A percentile compares a stretch with the other conserved stretches of the same genome.
These are phyloP conservation scores for Halichondria panicea DNA, from an alignment of 37 sponge, comb jelly and placozoan species.

Conservation along the genomic window DNA sequence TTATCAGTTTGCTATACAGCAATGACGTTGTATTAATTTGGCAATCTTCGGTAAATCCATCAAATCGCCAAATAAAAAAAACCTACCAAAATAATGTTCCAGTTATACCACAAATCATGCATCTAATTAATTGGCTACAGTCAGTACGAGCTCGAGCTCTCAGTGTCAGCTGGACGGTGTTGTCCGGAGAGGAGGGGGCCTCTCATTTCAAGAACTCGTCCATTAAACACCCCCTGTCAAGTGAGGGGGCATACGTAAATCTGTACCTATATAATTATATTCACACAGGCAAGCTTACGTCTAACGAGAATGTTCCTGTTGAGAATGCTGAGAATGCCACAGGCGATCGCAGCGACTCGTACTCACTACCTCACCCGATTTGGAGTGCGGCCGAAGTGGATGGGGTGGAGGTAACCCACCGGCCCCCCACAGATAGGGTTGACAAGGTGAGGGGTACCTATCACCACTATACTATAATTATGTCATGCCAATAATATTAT, in stretches of 20 bases:
- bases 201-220: conserved; percentile 67
- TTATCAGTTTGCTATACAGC: too few species aligned
- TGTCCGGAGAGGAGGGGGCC: conserved; percentile 27
- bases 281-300: not conserved
- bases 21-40: too few species aligned
- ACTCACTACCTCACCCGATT: conserved; percentile 82
- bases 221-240: conserved; percentile 50
- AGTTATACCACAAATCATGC: too few species aligned
- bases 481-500: not conserved
- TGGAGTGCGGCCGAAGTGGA: conserved; percentile 74
- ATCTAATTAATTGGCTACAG: too few species aligned
- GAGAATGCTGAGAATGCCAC: not conserved
- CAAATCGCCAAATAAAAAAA: too few species aligned
- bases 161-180: too few species aligned
- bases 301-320: not conserved
- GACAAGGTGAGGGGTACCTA: conserved; percentile 54
- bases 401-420: conserved; percentile 64
- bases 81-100: too few species aligned
- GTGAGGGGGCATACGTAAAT: not conserved
- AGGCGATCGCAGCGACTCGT: not conserved
- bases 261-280: not conserved
- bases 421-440: conserved; percentile 32
- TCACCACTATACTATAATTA: not conserved
- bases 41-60: too few species aligned
- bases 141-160: too few species aligned